These are phyloP conservation scores for Cepaea nemoralis DNA, from an alignment of 1,140 invertebrate species.

Conservation along the genomic window DNA sequence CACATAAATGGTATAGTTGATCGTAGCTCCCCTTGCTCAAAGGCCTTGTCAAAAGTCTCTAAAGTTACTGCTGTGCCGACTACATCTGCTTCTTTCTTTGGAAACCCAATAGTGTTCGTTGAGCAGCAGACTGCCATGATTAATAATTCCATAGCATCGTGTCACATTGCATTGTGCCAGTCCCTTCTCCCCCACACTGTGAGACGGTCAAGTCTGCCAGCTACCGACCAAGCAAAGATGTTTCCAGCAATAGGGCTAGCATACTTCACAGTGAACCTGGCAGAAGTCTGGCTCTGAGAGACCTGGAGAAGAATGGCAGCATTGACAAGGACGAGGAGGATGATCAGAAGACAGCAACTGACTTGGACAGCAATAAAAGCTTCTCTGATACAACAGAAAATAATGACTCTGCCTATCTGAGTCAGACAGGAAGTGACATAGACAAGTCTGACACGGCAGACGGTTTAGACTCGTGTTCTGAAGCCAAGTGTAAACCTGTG, in stretches of 20 bases:
- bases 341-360: conserved; percentile 24
- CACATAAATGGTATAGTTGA: conserved; percentile 15
- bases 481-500: background rate
- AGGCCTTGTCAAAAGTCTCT: background rate
- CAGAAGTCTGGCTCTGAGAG: background rate
- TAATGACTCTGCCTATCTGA: conserved; percentile 40
- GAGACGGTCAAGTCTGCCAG: background rate
- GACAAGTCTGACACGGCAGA: conserved; percentile 34
- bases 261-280: background rate
- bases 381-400: conserved; percentile 36
- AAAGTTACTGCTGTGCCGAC: conserved; percentile 8
- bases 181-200: background rate
- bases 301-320: background rate
- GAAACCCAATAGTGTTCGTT: conserved; percentile 40
- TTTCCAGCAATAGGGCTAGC: background rate
- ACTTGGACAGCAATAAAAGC: conserved; percentile 36
- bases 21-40: background rate
- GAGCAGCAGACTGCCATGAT: conserved; percentile 37
- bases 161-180: conserved; percentile 1
- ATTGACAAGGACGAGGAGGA: conserved; percentile 14
- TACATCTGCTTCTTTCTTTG: conserved; percentile 31
- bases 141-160: conserved; percentile 38
- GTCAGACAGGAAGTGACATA: conserved; percentile 35
- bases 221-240: background rate
- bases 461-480: conserved; percentile 22